Base-by-base conservation (phyloP, 2,113 vertebrate species). In the Cettia cetti region DNA sequence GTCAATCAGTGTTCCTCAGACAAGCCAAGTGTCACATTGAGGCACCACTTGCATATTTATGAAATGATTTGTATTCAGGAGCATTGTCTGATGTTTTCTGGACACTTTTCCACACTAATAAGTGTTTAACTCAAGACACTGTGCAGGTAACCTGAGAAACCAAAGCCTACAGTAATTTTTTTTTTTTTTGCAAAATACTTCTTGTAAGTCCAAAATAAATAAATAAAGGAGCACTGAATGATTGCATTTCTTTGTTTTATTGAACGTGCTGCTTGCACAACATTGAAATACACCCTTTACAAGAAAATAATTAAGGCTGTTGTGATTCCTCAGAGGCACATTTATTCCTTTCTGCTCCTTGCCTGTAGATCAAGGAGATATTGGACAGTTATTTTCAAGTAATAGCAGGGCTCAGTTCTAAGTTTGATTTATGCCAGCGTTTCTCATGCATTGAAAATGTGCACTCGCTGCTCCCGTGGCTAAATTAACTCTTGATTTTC, bases 21-120 rank as follows among this genome's bases (percentile, higher is more conserved):
- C 77, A 65, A 94, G 86, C 68, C 88, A 94, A 92, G 70, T 90
- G 96, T 96, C 95, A 96, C 92, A 89, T 6, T 95, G 93, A 95
- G 80, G 81, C 77, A 70, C 14, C 47, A 53, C 91, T 91, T 96
- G 78, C 89, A 94, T 97, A 89, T 95, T 92, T 77, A 92, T 96
- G 74, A 60, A 30, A 86, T n/a, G 0, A 81, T 97, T 89, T 86
- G 68, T 57, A 91, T 92, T 93, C 95, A 78, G 59, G 71, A 75
- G 61, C 74, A 20, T 92, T 89, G 47, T 75, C 87, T 53, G 77
- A 74, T 82, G 33, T 79, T 95, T 97, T 91, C 56, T 92, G 85
- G 92, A 52, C 69, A 89, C 19, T 72, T 94, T 92, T 92, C 74
- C 80, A 42, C 35, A 16, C 59, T 92, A 86, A 37, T 33, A 86